These are phyloP conservation scores for Psilopogon haemacephalus DNA, from an alignment of 2,113 vertebrate species.

Conservation along the genomic window DNA sequence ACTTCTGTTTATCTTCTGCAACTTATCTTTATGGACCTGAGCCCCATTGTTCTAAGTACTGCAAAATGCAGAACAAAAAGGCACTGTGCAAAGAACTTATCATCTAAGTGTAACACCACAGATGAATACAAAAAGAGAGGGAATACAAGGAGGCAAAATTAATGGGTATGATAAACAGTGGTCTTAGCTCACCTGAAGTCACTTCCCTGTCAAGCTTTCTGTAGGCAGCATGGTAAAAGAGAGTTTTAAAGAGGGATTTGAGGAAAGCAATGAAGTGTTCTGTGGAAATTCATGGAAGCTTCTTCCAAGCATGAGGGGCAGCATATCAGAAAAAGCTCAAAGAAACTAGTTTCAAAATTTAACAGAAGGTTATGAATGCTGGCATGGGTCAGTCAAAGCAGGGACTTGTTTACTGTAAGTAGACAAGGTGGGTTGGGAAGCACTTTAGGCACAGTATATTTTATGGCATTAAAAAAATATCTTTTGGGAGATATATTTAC, in stretches of 20 bases:
- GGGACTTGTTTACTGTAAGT: constrained; percentile 16
- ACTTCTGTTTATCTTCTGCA: constrained; percentile 6
- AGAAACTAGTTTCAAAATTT: constrained; percentile 46
- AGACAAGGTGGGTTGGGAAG: constrained; percentile 16
- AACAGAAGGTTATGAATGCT: constrained; percentile 24
- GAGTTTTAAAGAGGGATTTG: constrained; percentile 72
- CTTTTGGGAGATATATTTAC: not conserved
- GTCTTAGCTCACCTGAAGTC: constrained; percentile 68
- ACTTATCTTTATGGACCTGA: not conserved
- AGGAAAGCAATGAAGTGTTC: constrained; percentile 64
- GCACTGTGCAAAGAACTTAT: constrained; percentile 6
- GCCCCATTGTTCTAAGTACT: not conserved
- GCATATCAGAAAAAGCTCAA: constrained; percentile 44
- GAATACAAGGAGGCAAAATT: constrained; percentile 48
- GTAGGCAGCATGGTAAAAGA: constrained; percentile 72
- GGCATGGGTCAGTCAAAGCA: constrained; percentile 16
- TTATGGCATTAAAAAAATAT: not conserved
- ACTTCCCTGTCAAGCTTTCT: constrained; percentile 71
- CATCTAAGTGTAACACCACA: constrained; percentile 42
- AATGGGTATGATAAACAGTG: constrained; percentile 57
- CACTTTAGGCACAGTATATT: constrained; percentile 18
- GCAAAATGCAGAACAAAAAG: constrained; percentile 46
- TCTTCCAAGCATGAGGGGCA: constrained; percentile 56
- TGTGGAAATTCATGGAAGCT: constrained; percentile 50
- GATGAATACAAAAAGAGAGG: constrained; percentile 56